Percentiles rank a stretch among this genome's conserved stretches.
phyloP scores from a whole-genome alignment of 1,140 invertebrate genomes.

The Cotesia vestalis region DNA sequence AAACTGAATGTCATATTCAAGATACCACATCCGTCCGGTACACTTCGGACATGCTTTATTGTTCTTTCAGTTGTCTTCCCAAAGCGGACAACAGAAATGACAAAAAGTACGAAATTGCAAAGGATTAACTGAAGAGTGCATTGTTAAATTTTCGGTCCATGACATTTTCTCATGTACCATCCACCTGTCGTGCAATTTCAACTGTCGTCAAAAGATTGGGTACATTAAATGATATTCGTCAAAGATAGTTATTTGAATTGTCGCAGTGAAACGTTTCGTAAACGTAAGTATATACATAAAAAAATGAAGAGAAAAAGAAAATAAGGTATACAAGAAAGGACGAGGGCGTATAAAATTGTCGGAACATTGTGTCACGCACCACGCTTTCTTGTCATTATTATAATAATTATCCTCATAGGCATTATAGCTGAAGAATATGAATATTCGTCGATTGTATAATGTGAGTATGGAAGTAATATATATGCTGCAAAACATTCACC shows the following conservation, averaged over 20 bases:
- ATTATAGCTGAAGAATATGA: not conserved
- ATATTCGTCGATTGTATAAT: not conserved
- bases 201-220: not conserved
- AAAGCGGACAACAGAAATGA: not conserved
- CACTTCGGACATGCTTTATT: not conserved
- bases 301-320: not conserved
- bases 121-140: not conserved
- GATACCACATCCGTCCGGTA: constrained; percentile 23
- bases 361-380: constrained; percentile 10
- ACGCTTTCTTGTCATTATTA: constrained; percentile 19
- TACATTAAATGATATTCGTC: constrained; percentile 6
- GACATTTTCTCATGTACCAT: not conserved
- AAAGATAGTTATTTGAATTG: constrained; percentile 3
- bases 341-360: constrained; percentile 20
- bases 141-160: not conserved
- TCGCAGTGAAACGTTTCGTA: not conserved
- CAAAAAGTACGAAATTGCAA: not conserved
- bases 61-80: not conserved
- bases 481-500: too few species aligned
- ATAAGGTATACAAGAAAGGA: not conserved
- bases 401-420: constrained; percentile 10
- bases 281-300: not conserved
- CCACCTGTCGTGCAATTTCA: not conserved
- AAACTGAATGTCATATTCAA: not conserved
- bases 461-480: too few species aligned